Base-by-base conservation (phyloP, 2,797 vertebrate species). In the Ptychadena robeensis region DNA sequence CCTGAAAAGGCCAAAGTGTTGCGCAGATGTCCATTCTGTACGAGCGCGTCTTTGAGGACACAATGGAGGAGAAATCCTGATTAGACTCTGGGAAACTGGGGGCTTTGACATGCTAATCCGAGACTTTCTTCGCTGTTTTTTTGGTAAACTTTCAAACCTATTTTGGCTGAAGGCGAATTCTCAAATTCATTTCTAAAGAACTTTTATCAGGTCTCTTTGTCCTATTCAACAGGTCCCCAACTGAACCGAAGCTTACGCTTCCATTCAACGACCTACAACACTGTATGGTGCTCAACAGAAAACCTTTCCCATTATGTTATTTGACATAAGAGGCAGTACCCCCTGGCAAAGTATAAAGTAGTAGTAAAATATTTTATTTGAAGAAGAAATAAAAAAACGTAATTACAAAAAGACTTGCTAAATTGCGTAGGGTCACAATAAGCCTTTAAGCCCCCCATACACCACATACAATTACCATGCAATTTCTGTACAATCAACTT, bases 91-190 rank as follows among this genome's bases (percentile, higher is more conserved):
- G 68, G 35, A 84, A 84, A 79, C 61, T 44, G 48, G 63, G 35
- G 57, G 25, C 78, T 81, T 80, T 85, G 78, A 85, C 83, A 80
- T 80, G 83, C 83, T 80, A 85, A 85, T 79, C 64, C 70, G 31
- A 71, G 72, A 81, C 53, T 80, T 71, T 84, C 76, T 85, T 53
- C 69, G 66, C 77, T 57, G 27, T 74, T 64, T 67, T n/a, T 57
- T 61, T 65, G 65, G 40, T 69, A 53, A 69, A 53, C 32, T 71
- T 80, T 85, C 57, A 80, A 76, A 66, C 10, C 71, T 10, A 53
- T 61, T 67, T 40, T 71, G 78, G 66, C 66, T 74, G 64, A 69
- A 31, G 30, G 77, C 35, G 35, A 22, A 44, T 61, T 69, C n/a
- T 74, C 63, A 59, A 75, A 74, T 68, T 30, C 12, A 7, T 34